These are phyloP conservation scores for Aphelenchoides fujianensis DNA, from an alignment of 1,140 invertebrate species.

Conservation along the genomic window DNA sequence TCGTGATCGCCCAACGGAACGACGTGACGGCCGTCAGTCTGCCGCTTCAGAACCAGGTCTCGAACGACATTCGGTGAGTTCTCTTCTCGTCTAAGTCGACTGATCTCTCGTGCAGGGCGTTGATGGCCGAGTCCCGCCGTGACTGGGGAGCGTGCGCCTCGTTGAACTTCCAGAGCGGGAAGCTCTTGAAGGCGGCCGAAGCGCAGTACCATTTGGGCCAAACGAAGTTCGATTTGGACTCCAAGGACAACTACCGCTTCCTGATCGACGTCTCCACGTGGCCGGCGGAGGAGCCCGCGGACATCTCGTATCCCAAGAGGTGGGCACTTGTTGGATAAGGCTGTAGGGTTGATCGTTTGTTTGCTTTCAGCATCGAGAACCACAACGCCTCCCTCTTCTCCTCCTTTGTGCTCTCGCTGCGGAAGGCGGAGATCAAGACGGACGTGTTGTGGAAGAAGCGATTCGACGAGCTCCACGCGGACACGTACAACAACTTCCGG, in stretches of 20 bases:
- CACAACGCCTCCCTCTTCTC: not conserved
- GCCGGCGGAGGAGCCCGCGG: not conserved
- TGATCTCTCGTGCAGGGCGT: not conserved
- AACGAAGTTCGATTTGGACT: not conserved
- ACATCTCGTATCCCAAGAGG: constrained; percentile 1
- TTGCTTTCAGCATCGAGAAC: not conserved
- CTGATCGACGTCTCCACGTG: not conserved
- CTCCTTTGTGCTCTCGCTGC: not conserved
- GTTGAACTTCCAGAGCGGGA: not conserved
- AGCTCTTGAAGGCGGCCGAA: not conserved
- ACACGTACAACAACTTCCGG: not conserved
- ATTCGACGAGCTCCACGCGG: not conserved
- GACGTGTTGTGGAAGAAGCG: not conserved
- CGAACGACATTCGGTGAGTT: not conserved
- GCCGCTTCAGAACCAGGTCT: not conserved
- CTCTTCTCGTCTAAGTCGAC: not conserved
- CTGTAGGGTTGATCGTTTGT: not conserved
- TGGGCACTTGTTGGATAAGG: not conserved
- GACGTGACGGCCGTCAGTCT: not conserved
- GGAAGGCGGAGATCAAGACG: not conserved
- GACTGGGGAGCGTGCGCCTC: not conserved
- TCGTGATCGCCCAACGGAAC: not conserved
- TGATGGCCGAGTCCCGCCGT: not conserved
- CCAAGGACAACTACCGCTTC: not conserved
- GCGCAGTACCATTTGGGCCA: not conserved